Evolutionary conservation across 2,797 vertebrate species (phyloP).

Genomic region (Enoplosus armatus): DNA sequence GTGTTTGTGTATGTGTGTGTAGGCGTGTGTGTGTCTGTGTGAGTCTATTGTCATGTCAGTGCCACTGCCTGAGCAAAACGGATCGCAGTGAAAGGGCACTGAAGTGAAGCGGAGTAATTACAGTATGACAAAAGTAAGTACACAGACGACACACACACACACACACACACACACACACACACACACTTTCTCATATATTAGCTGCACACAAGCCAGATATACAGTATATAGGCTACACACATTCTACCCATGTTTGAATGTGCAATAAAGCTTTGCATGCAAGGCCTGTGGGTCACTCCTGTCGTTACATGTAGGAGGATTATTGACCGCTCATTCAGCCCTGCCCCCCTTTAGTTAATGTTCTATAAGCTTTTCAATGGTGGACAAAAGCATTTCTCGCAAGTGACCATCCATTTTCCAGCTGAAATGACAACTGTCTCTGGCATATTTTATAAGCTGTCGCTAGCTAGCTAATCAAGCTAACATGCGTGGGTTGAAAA

Average conservation of each 20-base stretch:
- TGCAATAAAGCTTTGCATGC: conserved; percentile 4
- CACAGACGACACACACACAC: conserved; percentile 19
- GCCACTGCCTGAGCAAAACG: conserved; percentile 62
- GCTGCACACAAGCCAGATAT: background rate
- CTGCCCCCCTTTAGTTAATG: too few relatives aligned
- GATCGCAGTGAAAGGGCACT: conserved; percentile 73
- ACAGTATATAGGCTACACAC: background rate
- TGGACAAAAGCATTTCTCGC: background rate
- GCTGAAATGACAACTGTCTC: background rate
- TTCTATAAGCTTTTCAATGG: background rate
- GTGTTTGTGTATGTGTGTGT: conserved; percentile 8
- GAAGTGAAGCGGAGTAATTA: conserved; percentile 78
- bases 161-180: conserved; percentile 22
- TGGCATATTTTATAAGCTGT: background rate
- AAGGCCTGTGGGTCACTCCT: background rate
- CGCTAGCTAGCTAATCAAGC: background rate
- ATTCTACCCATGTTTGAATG: background rate
- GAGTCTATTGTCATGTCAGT: conserved; percentile 61
- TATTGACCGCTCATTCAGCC: background rate
- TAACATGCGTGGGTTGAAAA: background rate
- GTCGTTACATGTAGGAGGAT: background rate
- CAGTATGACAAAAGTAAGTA: conserved; percentile 52
- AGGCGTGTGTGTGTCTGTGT: conserved; percentile 10
- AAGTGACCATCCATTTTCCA: background rate
- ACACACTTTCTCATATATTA: background rate